Evolutionary conservation across 1,140 invertebrate genomes (phyloP).

Genomic region (Nephotettix cincticeps): DNA sequence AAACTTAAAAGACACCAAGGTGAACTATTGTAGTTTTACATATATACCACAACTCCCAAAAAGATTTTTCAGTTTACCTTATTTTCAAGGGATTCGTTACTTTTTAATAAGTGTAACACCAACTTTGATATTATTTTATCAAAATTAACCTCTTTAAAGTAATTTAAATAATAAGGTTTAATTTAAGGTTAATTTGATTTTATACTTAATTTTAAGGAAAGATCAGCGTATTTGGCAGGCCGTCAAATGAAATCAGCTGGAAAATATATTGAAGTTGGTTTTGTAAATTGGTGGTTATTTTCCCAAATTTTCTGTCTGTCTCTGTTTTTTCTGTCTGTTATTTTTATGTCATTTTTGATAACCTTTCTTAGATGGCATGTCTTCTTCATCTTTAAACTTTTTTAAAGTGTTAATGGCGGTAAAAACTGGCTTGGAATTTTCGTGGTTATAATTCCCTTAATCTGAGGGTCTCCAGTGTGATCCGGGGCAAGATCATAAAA

Average conservation of each 20-base stretch:
- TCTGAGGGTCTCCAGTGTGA: no score
- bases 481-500: no score
- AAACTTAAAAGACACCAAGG: no score
- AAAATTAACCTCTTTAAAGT: not conserved
- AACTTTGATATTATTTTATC: conserved; percentile 1
- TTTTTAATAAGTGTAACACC: not conserved
- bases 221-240: not conserved
- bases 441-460: no score
- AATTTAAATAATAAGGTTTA: not conserved
- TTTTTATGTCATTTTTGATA: no score
- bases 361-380: no score
- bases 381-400: no score
- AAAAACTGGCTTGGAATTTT: no score
- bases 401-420: no score
- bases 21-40: no score
- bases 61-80: not conserved
- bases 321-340: no score
- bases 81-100: not conserved
- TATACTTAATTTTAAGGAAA: not conserved
- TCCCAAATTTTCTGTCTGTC: no score
- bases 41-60: conserved; percentile 3
- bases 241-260: not conserved
- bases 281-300: not conserved
- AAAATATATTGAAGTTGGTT: conserved; percentile 13
- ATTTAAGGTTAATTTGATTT: not conserved